A percentile compares a stretch with the other conserved stretches of the same genome.
phyloP scores from a whole-genome alignment of 2,113 vertebrate species.

The Grantiella picta region DNA sequence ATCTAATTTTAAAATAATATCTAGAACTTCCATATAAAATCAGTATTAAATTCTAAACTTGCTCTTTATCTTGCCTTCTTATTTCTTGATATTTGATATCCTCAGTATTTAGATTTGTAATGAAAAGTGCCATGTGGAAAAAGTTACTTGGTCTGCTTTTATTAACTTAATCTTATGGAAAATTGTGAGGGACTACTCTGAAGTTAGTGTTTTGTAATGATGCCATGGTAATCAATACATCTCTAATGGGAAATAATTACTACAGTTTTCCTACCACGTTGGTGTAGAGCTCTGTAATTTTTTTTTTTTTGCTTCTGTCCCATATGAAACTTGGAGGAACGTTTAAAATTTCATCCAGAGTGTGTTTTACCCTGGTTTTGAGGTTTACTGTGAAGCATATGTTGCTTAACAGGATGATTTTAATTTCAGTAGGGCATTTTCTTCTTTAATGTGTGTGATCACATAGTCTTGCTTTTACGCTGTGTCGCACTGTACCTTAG shows the following conservation, averaged over 20 bases:
- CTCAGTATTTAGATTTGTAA: not conserved
- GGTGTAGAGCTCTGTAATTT: not conserved
- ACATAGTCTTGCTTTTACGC: not conserved
- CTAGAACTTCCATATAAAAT: not conserved
- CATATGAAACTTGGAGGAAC: not conserved
- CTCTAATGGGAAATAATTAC: not conserved
- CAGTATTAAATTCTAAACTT: not conserved
- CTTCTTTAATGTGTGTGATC: not conserved
- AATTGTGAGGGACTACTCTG: not conserved
- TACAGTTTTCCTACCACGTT: not conserved
- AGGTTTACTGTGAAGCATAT: not conserved
- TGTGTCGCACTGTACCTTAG: not conserved
- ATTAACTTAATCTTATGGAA: not conserved
- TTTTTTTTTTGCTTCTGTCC: not conserved
- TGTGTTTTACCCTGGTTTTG: not conserved
- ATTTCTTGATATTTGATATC: not conserved
- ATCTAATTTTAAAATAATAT: not conserved
- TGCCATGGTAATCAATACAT: not conserved
- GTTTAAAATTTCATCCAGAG: not conserved
- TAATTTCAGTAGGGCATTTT: not conserved
- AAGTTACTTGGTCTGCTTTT: not conserved
- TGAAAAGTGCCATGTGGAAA: not conserved
- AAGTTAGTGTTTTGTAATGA: not conserved
- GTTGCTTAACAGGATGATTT: not conserved
- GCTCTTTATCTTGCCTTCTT: not conserved